A percentile compares a stretch with the other conserved stretches of the same genome.
phyloP scores from a whole-genome alignment of 2,113 vertebrate genomes.

The Nipponia nippon region DNA sequence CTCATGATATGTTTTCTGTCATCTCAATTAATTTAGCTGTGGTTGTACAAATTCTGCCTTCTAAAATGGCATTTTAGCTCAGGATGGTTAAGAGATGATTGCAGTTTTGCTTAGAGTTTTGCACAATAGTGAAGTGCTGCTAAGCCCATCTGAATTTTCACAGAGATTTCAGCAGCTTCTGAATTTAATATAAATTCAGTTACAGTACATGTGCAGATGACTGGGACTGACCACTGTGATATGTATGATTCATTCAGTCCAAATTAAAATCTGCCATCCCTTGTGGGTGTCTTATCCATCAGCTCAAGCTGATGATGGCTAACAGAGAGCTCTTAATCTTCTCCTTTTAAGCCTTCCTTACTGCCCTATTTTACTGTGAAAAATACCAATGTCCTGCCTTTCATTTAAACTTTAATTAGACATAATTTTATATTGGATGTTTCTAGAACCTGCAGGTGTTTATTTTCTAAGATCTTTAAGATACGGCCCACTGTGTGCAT shows the following conservation, averaged over 20 bases:
- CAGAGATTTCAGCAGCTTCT: background rate
- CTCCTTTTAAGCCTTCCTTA: background rate
- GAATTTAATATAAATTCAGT: background rate
- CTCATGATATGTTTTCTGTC: background rate
- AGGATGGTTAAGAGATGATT: background rate
- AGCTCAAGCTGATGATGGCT: background rate
- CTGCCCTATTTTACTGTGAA: background rate
- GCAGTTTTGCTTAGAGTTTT: background rate
- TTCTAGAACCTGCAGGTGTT: background rate
- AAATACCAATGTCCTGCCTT: background rate
- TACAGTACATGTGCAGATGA: background rate
- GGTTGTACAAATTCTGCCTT: background rate
- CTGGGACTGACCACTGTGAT: background rate
- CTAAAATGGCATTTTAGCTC: background rate
- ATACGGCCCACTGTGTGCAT: background rate
- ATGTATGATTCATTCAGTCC: background rate
- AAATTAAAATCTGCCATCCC: background rate
- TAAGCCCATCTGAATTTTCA: background rate
- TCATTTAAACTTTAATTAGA: background rate
- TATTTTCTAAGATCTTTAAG: background rate
- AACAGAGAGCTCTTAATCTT: background rate
- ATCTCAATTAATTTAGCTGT: background rate
- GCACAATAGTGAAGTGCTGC: background rate
- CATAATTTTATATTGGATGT: background rate
- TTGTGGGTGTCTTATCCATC: background rate